These are phyloP conservation scores for Mactra quadrangularis DNA, from an alignment of 1,140 invertebrate species.

Conservation along the genomic window DNA sequence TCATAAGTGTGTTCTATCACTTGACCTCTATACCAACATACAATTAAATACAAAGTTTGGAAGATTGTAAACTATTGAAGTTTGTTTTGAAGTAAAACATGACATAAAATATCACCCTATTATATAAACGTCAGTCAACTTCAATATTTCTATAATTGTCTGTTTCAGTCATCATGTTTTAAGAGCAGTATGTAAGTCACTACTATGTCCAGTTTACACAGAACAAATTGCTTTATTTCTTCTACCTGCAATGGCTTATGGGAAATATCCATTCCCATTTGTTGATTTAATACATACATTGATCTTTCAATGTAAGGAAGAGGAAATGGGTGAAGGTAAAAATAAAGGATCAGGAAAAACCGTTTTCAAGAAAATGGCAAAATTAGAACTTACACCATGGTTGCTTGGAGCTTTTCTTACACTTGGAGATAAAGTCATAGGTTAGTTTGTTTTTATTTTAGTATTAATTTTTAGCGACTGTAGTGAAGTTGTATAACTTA, in stretches of 20 bases:
- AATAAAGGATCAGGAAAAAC: conserved; percentile 27
- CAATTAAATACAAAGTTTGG: too few relatives aligned
- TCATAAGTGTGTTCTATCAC: too few relatives aligned
- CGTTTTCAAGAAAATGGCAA: background rate
- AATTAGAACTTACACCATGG: conserved; percentile 75
- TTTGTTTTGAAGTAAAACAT: too few relatives aligned
- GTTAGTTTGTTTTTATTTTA: conserved; percentile 61
- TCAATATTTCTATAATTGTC: background rate
- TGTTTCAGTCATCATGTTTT: conserved; percentile 71
- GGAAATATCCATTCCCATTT: conserved; percentile 80
- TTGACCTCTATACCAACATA: too few relatives aligned
- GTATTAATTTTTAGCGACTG: background rate
- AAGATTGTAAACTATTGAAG: too few relatives aligned
- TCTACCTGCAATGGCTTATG: conserved; percentile 81
- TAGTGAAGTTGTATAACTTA: too few relatives aligned
- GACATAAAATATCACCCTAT: too few relatives aligned
- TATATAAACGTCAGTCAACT: too few relatives aligned
- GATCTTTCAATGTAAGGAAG: conserved; percentile 56
- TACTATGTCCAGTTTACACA: conserved; percentile 77
- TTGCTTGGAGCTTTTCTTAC: conserved; percentile 78
- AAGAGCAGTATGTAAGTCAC: conserved; percentile 65
- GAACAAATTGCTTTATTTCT: conserved; percentile 82
- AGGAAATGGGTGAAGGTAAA: conserved; percentile 26
- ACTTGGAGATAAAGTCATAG: conserved; percentile 76
- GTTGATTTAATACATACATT: conserved; percentile 80